Evolutionary conservation across 2,113 vertebrate species (phyloP).

Genomic region (Heterocephalus glaber): DNA sequence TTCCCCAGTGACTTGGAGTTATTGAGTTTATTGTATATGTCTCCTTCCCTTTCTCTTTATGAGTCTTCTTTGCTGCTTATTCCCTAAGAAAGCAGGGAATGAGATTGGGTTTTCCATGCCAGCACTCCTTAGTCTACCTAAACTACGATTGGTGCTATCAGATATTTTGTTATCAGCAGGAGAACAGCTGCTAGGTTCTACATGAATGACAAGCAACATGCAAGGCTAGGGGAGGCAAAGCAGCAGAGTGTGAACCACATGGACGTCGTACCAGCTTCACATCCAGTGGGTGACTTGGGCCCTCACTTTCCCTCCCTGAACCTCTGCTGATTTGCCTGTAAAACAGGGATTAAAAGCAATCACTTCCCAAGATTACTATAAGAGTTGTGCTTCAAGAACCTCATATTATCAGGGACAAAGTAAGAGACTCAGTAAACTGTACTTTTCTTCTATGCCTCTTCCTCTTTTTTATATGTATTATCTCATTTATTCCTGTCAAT

Average conservation of each 20-base stretch:
- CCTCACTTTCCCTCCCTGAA: not conserved
- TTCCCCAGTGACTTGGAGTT: not conserved
- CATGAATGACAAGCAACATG: not conserved
- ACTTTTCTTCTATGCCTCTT: not conserved
- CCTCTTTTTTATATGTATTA: not conserved
- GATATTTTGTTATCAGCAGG: not conserved
- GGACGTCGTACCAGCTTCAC: not conserved
- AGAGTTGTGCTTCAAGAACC: not conserved
- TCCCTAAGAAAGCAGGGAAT: not conserved
- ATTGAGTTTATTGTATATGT: not conserved
- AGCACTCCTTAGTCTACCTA: not conserved
- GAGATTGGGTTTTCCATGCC: not conserved
- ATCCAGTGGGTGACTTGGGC: not conserved
- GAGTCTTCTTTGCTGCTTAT: slow-evolving; percentile 16
- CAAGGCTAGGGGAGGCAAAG: not conserved
- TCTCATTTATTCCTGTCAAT: not conserved
- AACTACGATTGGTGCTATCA: not conserved
- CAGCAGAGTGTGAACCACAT: not conserved
- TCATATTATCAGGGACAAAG: not conserved
- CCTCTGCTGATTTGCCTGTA: not conserved
- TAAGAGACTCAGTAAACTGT: not conserved
- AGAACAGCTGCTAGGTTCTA: not conserved
- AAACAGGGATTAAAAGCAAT: not conserved
- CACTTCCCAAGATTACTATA: not conserved
- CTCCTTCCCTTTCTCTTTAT: not conserved